Evolutionary conservation across 2,888 invertebrate genomes (phyloP).

Genomic region (Melitaea athalia): DNA sequence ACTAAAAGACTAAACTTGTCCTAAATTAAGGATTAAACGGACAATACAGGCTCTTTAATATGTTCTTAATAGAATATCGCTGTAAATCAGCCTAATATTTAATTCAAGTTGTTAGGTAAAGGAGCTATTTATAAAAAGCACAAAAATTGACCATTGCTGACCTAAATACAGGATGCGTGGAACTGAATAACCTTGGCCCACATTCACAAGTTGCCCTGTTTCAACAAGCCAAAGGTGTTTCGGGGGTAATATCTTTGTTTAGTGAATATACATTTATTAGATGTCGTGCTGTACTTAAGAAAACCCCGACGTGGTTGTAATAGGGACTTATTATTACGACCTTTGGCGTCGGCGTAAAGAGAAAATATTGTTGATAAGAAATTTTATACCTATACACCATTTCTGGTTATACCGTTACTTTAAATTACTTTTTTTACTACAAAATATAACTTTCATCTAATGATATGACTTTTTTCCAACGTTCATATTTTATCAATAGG

Average conservation of each 20-base stretch:
- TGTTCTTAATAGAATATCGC: too few relatives aligned
- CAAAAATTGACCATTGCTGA: slow-evolving; percentile 22
- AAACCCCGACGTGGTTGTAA: neutral
- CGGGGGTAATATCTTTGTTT: slow-evolving; percentile 18
- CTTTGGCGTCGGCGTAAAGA: neutral
- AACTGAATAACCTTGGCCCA: slow-evolving; percentile 33
- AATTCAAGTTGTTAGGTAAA: slow-evolving; percentile 3
- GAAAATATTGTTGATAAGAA: neutral
- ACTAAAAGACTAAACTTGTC: too few relatives aligned
- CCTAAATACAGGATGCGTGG: slow-evolving; percentile 31
- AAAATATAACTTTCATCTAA: too few relatives aligned
- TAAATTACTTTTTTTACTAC: too few relatives aligned
- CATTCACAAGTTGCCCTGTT: slow-evolving; percentile 23
- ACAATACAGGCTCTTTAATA: too few relatives aligned
- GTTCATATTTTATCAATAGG: too few relatives aligned
- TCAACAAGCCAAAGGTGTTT: slow-evolving; percentile 9
- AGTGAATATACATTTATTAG: slow-evolving; percentile 5
- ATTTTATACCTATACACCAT: neutral
- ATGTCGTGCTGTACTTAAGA: neutral
- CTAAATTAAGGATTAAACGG: too few relatives aligned
- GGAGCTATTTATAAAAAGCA: slow-evolving; percentile 9
- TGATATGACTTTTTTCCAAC: too few relatives aligned
- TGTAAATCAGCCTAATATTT: neutral
- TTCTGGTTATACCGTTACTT: neutral
- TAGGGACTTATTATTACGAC: neutral